Conservation (phyloP, 2,113 vertebrate species). For the Camelus bactrianus region DNA sequence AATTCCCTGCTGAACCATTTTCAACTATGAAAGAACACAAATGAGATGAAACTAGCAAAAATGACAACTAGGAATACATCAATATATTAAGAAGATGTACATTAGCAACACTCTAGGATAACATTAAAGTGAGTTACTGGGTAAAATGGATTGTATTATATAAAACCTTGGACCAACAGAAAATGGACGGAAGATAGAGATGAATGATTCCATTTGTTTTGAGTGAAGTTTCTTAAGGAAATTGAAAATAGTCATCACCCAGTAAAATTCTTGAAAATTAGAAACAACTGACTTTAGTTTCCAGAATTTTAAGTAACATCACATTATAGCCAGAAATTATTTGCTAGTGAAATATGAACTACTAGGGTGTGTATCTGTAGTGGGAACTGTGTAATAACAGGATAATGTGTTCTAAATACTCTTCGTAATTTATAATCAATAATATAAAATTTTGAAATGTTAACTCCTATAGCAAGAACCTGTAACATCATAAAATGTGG, state of each 20-base stretch:
- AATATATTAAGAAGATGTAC: not conserved
- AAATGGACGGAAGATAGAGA: not conserved
- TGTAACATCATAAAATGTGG: conserved; percentile 41
- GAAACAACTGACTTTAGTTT: conserved; percentile 39
- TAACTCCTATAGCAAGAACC: conserved; percentile 56
- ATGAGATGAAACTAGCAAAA: conserved; percentile 12
- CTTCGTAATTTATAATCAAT: not conserved
- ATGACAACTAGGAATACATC: not conserved
- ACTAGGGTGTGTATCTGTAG: not conserved
- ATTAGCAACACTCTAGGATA: not conserved
- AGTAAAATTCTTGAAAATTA: conserved; percentile 35
- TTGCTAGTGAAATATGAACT: conserved; percentile 23
- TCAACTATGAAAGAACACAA: conserved; percentile 12
- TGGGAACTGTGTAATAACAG: not conserved
- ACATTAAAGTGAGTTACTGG: not conserved
- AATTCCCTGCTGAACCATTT: not conserved
- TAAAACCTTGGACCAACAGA: not conserved
- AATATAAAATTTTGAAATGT: conserved; percentile 27
- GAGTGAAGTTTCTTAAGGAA: conserved; percentile 21
- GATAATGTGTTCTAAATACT: not conserved
- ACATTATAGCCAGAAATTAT: conserved; percentile 3
- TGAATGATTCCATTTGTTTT: not conserved
- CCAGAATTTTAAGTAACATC: conserved; percentile 30
- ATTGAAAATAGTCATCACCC: not conserved
- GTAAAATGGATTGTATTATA: not conserved